Evolutionary conservation across 1,140 invertebrate genomes (phyloP), one percentile per base, ranked within the genome.

Genomic region (Dreissena polymorpha): DNA sequence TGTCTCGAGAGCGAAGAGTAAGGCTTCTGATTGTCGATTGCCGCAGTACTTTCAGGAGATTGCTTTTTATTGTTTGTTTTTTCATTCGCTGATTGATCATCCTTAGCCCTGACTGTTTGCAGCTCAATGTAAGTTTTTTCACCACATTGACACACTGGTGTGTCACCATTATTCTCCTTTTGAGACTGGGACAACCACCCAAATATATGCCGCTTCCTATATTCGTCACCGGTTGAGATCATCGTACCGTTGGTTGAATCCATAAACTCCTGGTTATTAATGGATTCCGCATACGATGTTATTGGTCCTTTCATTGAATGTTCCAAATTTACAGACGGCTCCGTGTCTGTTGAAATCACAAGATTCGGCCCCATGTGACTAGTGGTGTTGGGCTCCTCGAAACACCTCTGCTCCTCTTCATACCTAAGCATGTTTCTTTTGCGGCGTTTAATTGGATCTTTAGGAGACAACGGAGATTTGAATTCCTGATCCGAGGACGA

Each of bases 71-170:
- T 29, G 64, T 68, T 27, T 50, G 50, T 60, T 51, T 23, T 51
- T 29, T 55, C 29, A 29, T 27, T 78, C 29, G 63, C 69, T 53
- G 50, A 23, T 53, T 16, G 10, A 25, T 78, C 25, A 27, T 10
- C n/a, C 13, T 67, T 53, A 29, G 14, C 39, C 55, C 39, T 83
- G 7, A 83, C 81, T 50, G 81, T 83, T 29, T 83, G 81, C n/a
- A 83, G 73, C 25, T 83, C 73, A 50, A 83, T 70, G 53, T 83
- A 83, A 0, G 81, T 83, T 83, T 83, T 83, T 39, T 71, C 74
- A 39, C 74, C 74, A 63, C 76, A 72, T 25, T 71, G 39, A 71
- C 81, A 83, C 14, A 83, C 81, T 39, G 53, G 55, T 16, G n/a
- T 27, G 25, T 55, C 63, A n/a, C 16, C 23, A 14, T 21, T 65